Evolutionary conservation across 2,888 invertebrate species (phyloP).

Genomic region (Xestia ashworthii): DNA sequence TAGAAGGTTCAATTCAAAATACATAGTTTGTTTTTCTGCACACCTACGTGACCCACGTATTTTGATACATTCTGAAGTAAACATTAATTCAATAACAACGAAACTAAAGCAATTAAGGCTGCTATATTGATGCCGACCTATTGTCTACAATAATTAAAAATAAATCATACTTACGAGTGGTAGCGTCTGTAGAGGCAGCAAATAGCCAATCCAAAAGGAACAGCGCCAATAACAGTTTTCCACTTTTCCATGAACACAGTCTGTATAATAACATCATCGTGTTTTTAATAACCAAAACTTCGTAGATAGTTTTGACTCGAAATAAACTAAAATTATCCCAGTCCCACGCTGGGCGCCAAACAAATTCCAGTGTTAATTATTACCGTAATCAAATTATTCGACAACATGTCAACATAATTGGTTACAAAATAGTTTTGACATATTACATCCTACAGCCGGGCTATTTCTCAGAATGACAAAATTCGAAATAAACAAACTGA

Average conservation of each 20-base stretch:
- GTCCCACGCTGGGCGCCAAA: conserved; percentile 75
- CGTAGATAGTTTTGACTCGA: conserved; percentile 8
- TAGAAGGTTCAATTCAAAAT: background rate
- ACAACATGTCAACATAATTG: conserved; percentile 44
- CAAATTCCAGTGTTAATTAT: conserved; percentile 32
- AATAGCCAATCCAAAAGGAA: conserved; percentile 85
- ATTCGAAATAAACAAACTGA: conserved; percentile 69
- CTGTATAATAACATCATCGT: conserved; percentile 62
- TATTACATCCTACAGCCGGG: conserved; percentile 22
- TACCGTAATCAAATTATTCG: conserved; percentile 44
- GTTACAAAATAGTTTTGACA: conserved; percentile 50
- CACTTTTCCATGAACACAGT: conserved; percentile 75
- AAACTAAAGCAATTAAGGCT: conserved; percentile 11
- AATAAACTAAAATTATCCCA: conserved; percentile 18
- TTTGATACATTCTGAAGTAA: background rate
- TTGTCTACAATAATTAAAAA: conserved; percentile 40
- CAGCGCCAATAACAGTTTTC: conserved; percentile 79
- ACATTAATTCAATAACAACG: background rate
- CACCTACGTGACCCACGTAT: background rate
- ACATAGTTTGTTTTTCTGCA: background rate
- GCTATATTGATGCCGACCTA: background rate
- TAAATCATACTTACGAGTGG: conserved; percentile 81
- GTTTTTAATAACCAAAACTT: conserved; percentile 1
- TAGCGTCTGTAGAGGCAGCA: conserved; percentile 82
- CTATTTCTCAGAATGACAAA: conserved; percentile 53